A percentile compares a stretch with the other conserved stretches of the same genome.
Conservation (phyloP, 2,113 vertebrate species). For the Vidua macroura region DNA sequence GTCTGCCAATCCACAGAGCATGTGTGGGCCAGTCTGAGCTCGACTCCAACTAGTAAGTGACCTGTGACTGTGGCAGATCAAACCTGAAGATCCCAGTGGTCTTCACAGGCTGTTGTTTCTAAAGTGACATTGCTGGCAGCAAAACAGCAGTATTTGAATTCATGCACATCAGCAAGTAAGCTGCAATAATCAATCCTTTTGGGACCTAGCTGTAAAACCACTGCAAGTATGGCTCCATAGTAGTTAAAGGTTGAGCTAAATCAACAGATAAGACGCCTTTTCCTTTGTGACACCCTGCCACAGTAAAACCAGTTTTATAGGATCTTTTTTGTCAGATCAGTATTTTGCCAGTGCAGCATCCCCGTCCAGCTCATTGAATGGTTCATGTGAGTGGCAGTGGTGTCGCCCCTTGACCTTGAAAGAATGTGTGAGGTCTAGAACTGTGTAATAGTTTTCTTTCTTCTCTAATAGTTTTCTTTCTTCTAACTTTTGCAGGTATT, state of each 20-base stretch:
- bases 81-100: neutral
- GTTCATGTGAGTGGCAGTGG: neutral
- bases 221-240: neutral
- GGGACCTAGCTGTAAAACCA: neutral
- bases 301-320: neutral
- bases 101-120: neutral
- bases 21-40: neutral
- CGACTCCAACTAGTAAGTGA: neutral
- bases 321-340: neutral
- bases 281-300: neutral
- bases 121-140: neutral
- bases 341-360: neutral
- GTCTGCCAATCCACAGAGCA: neutral
- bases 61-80: neutral
- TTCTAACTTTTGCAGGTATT: slow-evolving; percentile 75
- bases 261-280: neutral
- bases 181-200: neutral
- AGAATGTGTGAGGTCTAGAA: neutral
- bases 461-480: neutral
- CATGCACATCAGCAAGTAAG: neutral
- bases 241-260: neutral
- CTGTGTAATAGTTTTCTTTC: neutral
- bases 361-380: neutral
- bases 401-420: fast-evolving
- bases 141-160: neutral